phyloP scores from a whole-genome alignment of 2,797 vertebrate species.

The Anguilla anguilla region DNA sequence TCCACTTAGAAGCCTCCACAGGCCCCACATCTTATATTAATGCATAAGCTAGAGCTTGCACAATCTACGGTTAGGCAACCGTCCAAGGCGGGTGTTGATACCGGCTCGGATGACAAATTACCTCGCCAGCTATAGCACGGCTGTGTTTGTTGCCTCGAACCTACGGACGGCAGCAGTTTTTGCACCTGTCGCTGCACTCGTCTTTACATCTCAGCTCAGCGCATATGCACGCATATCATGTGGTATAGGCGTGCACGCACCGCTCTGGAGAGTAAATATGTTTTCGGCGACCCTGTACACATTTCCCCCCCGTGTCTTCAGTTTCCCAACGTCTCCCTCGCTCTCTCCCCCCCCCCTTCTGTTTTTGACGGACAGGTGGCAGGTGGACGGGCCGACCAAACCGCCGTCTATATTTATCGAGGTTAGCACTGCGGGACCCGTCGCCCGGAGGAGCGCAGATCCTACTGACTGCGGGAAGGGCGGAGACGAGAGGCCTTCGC shows the following conservation, averaged over 20 bases:
- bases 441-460: not conserved
- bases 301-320: slow-evolving; percentile 32
- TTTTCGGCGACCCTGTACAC: slow-evolving; percentile 47
- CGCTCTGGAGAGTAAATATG: not conserved
- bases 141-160: not conserved
- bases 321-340: slow-evolving; percentile 18
- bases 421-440: slow-evolving; percentile 34
- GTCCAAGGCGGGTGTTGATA: not conserved
- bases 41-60: not conserved
- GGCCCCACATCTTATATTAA: not conserved
- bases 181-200: not conserved
- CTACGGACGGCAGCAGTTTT: not conserved
- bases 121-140: not conserved
- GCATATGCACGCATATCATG: not conserved
- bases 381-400: slow-evolving; percentile 59
- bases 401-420: slow-evolving; percentile 69
- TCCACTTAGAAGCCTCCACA: too few species aligned
- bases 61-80: not conserved
- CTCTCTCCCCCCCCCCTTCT: not conserved
- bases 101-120: not conserved
- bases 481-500: too few species aligned
- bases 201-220: slow-evolving; percentile 5
- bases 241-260: not conserved
- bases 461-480: not conserved
- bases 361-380: slow-evolving; percentile 62